phyloP scores from a whole-genome alignment of 1,140 invertebrate genomes.

The Melitaea cinxia region DNA sequence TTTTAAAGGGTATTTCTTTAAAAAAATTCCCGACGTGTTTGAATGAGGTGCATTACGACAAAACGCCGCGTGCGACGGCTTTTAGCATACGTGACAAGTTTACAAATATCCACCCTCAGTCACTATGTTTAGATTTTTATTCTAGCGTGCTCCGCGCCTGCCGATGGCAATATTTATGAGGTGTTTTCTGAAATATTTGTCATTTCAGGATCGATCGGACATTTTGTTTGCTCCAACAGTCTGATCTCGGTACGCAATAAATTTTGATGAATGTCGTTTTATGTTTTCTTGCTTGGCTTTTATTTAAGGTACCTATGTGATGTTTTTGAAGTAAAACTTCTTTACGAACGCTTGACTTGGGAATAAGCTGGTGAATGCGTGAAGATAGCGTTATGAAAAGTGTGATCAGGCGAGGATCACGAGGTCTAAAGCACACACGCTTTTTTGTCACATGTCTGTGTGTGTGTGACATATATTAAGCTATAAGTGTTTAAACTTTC shows the following conservation, averaged over 20 bases:
- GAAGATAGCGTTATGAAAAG: too few relatives aligned
- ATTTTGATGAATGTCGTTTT: background rate
- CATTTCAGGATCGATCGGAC: background rate
- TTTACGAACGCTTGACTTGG: too few relatives aligned
- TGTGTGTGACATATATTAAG: too few relatives aligned
- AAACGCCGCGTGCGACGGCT: constrained; percentile 22
- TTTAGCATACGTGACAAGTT: constrained; percentile 29
- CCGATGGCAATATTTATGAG: constrained; percentile 2
- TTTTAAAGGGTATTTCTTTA: constrained; percentile 7
- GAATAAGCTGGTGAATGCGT: too few relatives aligned
- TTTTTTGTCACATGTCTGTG: too few relatives aligned
- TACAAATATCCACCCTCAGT: constrained; percentile 18
- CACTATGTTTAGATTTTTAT: constrained; percentile 12
- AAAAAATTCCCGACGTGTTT: constrained; percentile 16
- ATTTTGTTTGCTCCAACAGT: constrained; percentile 1
- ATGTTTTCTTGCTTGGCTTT: background rate
- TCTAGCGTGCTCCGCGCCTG: constrained; percentile 2
- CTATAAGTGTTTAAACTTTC: too few relatives aligned
- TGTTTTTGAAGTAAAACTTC: too few relatives aligned
- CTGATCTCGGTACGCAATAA: background rate
- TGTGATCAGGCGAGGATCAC: too few relatives aligned
- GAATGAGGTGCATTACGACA: constrained; percentile 25
- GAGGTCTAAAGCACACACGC: too few relatives aligned
- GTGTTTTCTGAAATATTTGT: constrained; percentile 14
- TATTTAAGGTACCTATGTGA: background rate